A percentile compares a stretch with the other conserved stretches of the same genome.
phyloP scores from a whole-genome alignment of 1,140 invertebrate species.

The Sminthurinus signatus region DNA sequence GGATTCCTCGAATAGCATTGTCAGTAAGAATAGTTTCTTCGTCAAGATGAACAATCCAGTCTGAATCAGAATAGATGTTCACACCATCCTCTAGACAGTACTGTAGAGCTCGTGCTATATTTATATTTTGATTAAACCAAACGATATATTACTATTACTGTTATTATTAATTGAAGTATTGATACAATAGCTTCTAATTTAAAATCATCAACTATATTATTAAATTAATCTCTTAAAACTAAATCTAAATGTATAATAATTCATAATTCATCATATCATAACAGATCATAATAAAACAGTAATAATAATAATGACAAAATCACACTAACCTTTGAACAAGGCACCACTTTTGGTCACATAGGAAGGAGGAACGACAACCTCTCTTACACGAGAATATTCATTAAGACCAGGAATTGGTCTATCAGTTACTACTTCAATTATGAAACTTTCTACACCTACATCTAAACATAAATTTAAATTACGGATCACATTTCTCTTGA shows the following conservation, averaged over 20 bases:
- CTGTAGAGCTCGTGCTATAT: conserved; percentile 88
- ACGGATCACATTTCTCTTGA: conserved; percentile 76
- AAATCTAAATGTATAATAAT: too few species aligned
- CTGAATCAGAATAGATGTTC: conserved; percentile 77
- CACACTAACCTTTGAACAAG: conserved; percentile 90
- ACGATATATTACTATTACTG: too few species aligned
- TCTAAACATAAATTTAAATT: conserved; percentile 86
- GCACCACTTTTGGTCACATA: conserved; percentile 86
- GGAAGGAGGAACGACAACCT: conserved; percentile 76
- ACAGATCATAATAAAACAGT: too few species aligned
- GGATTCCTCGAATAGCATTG: conserved; percentile 80
- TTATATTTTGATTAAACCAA: too few species aligned
- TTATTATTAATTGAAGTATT: too few species aligned
- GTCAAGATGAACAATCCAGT: conserved; percentile 97
- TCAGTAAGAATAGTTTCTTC: conserved; percentile 94
- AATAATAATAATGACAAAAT: too few species aligned
- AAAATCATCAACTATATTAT: too few species aligned
- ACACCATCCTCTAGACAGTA: conserved; percentile 90
- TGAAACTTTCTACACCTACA: conserved; percentile 89
- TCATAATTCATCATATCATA: too few species aligned
- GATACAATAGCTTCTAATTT: too few species aligned
- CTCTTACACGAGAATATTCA: conserved; percentile 57
- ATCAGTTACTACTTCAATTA: conserved; percentile 96
- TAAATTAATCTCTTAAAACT: too few species aligned
- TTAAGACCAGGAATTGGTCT: conserved; percentile 66